Percentiles rank a stretch among this genome's conserved stretches.
Conservation (phyloP, 1,140 invertebrate genomes). For the Achatina immaculata region DNA sequence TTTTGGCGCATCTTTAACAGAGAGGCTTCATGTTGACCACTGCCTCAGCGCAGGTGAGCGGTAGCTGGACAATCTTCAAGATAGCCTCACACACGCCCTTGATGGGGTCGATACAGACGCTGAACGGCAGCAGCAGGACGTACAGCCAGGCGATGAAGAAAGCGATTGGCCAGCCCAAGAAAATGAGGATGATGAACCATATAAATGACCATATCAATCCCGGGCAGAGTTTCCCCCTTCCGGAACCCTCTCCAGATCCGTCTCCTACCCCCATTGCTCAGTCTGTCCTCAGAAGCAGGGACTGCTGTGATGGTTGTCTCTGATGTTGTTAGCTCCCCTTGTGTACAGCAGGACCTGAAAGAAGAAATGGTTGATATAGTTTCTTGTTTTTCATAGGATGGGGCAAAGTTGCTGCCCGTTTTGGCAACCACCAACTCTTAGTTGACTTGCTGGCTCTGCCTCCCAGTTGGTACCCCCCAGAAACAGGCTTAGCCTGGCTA, state of each 20-base stretch:
- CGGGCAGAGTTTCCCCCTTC: conserved; percentile 52
- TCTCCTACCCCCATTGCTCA: conserved; percentile 43
- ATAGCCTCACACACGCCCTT: conserved; percentile 63
- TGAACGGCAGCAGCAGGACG: conserved; percentile 67
- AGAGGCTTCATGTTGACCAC: conserved; percentile 69
- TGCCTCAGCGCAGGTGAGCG: conserved; percentile 65
- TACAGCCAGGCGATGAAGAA: conserved; percentile 69
- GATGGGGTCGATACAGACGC: conserved; percentile 63
- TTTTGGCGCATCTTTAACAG: conserved; percentile 42
- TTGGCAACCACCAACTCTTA: too few relatives aligned
- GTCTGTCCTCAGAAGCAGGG: background rate
- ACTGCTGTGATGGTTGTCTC: too few relatives aligned
- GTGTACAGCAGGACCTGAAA: too few relatives aligned
- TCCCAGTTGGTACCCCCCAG: too few relatives aligned
- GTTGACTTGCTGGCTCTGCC: too few relatives aligned
- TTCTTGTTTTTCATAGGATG: too few relatives aligned
- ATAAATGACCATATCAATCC: conserved; percentile 64
- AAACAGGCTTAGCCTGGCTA: too few relatives aligned
- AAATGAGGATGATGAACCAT: conserved; percentile 67
- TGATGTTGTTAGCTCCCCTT: too few relatives aligned
- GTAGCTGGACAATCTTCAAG: conserved; percentile 62
- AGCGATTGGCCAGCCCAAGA: conserved; percentile 68
- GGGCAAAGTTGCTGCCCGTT: too few relatives aligned
- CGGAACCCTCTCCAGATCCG: conserved; percentile 46
- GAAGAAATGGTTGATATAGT: background rate